Conservation (phyloP, 64 coral and sea anemone species). For the Stichodactyla mertensii region DNA sequence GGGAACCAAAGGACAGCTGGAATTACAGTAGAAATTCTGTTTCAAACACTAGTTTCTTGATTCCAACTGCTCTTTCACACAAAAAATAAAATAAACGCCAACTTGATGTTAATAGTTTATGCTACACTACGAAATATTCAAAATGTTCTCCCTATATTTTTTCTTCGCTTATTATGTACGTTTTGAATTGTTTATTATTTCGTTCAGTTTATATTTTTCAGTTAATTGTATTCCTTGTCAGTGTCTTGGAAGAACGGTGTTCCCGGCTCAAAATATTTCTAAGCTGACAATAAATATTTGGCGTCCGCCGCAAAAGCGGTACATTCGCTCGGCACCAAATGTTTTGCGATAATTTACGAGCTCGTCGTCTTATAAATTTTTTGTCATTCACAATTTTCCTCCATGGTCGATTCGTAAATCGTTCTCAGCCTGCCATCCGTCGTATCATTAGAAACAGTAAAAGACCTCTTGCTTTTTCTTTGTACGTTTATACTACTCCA, state of each 20-base stretch:
- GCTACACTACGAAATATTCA: neutral
- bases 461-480: slow-evolving; percentile 16
- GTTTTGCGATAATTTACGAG: neutral
- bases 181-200: neutral
- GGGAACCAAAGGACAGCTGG: neutral
- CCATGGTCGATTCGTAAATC: slow-evolving; percentile 25
- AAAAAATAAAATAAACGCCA: no score
- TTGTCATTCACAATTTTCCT: slow-evolving; percentile 1
- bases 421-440: slow-evolving; percentile 16
- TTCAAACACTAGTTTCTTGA: neutral
- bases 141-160: neutral
- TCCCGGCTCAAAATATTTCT: neutral
- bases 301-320: no score
- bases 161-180: neutral
- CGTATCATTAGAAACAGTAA: slow-evolving; percentile 15
- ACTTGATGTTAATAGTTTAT: neutral
- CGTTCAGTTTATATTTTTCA: neutral
- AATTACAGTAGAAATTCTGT: neutral
- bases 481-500: slow-evolving; percentile 3
- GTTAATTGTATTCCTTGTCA: neutral
- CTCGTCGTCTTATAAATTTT: neutral
- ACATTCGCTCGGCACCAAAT: neutral
- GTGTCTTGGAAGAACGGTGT: neutral
- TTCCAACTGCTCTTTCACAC: no score
- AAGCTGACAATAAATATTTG: neutral